phyloP scores from a whole-genome alignment of 2,888 invertebrate genomes.

The Morpho deidamia region DNA sequence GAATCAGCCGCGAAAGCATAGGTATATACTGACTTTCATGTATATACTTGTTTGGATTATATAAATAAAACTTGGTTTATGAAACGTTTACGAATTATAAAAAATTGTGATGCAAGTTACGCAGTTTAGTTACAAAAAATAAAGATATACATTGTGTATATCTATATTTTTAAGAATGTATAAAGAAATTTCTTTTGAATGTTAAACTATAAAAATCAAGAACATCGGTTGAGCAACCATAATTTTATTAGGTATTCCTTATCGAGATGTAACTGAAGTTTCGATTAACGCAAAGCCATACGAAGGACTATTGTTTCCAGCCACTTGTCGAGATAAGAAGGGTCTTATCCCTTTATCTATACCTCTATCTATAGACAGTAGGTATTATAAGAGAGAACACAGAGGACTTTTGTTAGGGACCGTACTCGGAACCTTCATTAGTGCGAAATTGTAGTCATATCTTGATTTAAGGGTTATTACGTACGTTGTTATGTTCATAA shows the following conservation, averaged over 20 bases:
- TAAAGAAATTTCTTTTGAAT: neutral
- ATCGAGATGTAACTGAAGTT: conserved; percentile 19
- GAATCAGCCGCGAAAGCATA: no score
- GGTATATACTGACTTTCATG: no score
- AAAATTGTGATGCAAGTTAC: no score
- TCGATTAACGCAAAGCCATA: conserved; percentile 22
- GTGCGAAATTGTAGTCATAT: conserved; percentile 40
- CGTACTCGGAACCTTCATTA: conserved; percentile 36
- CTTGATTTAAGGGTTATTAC: conserved; percentile 35
- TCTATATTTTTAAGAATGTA: no score
- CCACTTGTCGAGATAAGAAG: conserved; percentile 23
- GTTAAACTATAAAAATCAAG: conserved; percentile 6
- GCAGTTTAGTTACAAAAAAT: no score
- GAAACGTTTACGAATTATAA: no score
- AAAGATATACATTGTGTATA: no score
- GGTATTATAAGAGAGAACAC: conserved; percentile 21
- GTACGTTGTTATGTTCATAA: conserved; percentile 15
- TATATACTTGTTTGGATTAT: no score
- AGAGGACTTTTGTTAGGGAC: conserved; percentile 17
- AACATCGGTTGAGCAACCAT: conserved; percentile 11
- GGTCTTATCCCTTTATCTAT: conserved; percentile 18
- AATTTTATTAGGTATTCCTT: conserved; percentile 11
- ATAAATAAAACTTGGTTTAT: no score
- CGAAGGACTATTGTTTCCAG: conserved; percentile 20
- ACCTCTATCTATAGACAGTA: conserved; percentile 8